Conservation (phyloP, 2,113 vertebrate genomes). For the Sander lucioperca region DNA sequence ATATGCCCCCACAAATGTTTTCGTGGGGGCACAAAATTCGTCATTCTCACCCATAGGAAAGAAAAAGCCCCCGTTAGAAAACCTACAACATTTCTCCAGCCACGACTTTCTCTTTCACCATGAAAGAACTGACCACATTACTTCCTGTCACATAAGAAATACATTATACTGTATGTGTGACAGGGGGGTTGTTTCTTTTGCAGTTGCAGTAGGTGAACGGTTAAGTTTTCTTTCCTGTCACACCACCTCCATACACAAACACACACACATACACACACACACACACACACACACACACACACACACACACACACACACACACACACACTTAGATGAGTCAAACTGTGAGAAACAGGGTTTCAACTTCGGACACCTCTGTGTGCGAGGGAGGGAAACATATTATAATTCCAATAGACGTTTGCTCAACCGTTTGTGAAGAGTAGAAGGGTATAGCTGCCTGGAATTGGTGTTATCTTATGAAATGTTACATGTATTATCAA, state of each 20-base stretch:
- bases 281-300: neutral
- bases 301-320: neutral
- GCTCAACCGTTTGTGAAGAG: neutral
- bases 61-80: conserved; percentile 29
- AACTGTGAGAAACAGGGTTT: conserved; percentile 4
- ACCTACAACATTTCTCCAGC: conserved; percentile 17
- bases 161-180: neutral
- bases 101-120: conserved; percentile 62
- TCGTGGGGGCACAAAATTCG: conserved; percentile 29
- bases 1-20: conserved; percentile 31
- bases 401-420: neutral
- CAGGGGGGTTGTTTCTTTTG: conserved; percentile 37
- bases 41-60: conserved; percentile 37
- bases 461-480: neutral
- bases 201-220: neutral
- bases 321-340: conserved; percentile 35
- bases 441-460: neutral
- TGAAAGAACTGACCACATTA: conserved; percentile 54
- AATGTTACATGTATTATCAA: neutral
- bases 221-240: conserved; percentile 9
- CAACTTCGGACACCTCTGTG: conserved; percentile 5
- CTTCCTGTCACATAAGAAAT: conserved; percentile 62
- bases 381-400: neutral
- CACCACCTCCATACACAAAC: conserved; percentile 7
- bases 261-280: conserved; percentile 20